phyloP scores from a whole-genome alignment of 35 echinoderm and acorn worm genomes.

The Hemicentrotus pulcherrimus region DNA sequence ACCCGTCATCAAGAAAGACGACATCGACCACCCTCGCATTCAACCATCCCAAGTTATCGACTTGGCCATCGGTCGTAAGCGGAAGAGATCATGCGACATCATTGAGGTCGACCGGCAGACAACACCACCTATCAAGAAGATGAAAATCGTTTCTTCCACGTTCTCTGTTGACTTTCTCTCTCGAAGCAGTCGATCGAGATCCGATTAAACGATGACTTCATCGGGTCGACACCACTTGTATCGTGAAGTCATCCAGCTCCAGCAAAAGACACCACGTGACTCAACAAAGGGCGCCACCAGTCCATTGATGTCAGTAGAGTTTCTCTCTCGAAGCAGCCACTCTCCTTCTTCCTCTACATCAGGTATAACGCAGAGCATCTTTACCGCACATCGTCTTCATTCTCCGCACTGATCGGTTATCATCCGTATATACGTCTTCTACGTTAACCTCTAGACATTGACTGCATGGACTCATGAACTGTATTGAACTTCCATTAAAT shows the following conservation, averaged over 20 bases:
- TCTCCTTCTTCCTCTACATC: not conserved
- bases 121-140: not conserved
- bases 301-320: constrained; percentile 28
- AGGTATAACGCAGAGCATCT: not conserved
- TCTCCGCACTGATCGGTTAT: not conserved
- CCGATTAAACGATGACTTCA: not conserved
- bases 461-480: not conserved
- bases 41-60: not conserved
- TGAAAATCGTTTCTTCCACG: not conserved
- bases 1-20: not conserved
- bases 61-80: not conserved
- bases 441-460: not conserved
- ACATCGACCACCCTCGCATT: not conserved
- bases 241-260: not conserved
- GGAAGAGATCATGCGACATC: not conserved
- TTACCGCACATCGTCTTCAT: not conserved
- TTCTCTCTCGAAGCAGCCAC: constrained; percentile 27
- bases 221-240: not conserved
- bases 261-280: not conserved
- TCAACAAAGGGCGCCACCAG: not conserved
- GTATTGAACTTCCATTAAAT: too few relatives aligned
- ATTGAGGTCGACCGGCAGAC: not conserved
- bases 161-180: constrained; percentile 6
- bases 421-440: constrained; percentile 27
- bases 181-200: constrained; percentile 1